A percentile compares a stretch with the other conserved stretches of the same genome.
These are phyloP conservation scores for Melanocharis versteri DNA, from an alignment of 2,113 vertebrate species.

Conservation along the genomic window DNA sequence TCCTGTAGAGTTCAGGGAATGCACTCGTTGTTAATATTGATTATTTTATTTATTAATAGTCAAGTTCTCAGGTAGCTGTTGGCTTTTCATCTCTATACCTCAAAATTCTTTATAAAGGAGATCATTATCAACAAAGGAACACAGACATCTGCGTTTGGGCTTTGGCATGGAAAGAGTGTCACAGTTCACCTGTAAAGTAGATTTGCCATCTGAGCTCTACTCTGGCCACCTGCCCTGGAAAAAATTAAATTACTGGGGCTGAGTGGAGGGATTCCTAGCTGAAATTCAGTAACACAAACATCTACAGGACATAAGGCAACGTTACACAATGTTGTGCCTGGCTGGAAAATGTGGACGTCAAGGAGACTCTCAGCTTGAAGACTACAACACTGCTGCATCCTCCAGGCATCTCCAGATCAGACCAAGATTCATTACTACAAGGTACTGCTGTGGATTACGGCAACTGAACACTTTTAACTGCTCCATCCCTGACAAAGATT, in stretches of 20 bases:
- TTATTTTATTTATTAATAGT: neutral
- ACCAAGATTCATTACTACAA: neutral
- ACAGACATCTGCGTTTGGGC: neutral
- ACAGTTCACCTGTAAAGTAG: neutral
- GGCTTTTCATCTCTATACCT: neutral
- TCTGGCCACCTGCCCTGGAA: neutral
- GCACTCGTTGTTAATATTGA: neutral
- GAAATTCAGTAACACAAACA: neutral
- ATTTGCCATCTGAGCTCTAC: neutral
- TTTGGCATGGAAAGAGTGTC: neutral
- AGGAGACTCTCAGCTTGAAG: neutral
- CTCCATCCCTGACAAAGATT: neutral
- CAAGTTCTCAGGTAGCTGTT: neutral
- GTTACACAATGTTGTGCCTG: neutral
- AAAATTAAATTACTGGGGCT: neutral
- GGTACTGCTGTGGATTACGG: neutral
- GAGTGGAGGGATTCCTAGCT: neutral
- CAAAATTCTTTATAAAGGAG: neutral
- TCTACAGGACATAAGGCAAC: neutral
- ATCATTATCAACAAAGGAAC: slow-evolving; percentile 1
- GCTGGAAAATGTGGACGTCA: neutral
- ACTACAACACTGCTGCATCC: neutral
- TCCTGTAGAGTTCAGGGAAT: neutral
- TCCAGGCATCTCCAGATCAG: neutral
- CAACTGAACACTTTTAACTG: neutral